These are phyloP conservation scores for Tolmerus cingulatus DNA, from an alignment of 2,888 invertebrate species.

Conservation along the genomic window DNA sequence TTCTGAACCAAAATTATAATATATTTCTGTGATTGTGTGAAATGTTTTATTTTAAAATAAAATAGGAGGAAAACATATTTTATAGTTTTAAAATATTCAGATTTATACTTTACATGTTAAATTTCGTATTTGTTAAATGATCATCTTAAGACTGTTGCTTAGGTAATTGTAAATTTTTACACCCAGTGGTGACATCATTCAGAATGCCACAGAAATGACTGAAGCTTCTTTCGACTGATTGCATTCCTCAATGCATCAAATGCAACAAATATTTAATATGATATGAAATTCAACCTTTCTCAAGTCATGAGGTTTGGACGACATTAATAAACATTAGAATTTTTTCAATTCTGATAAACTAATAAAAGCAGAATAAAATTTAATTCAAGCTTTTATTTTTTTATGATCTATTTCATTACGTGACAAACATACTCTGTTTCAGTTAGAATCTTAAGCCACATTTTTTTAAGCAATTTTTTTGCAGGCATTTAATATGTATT, in stretches of 20 bases:
- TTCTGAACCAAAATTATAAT: background rate
- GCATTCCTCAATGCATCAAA: background rate
- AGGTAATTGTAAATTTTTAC: background rate
- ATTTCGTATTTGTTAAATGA: background rate
- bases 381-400: no score
- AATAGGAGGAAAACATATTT: background rate
- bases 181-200: background rate
- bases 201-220: background rate
- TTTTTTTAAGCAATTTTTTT: no score
- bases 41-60: background rate
- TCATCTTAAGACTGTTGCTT: no score
- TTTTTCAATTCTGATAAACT: no score
- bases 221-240: background rate
- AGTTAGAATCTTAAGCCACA: no score
- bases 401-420: no score
- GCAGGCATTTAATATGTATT: no score
- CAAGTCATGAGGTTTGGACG: background rate
- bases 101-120: background rate
- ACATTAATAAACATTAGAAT: background rate
- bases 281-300: background rate
- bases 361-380: no score
- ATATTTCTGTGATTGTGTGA: background rate
- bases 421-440: no score
- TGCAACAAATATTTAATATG: background rate
- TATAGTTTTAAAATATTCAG: background rate